phyloP scores from a whole-genome alignment of 2,888 invertebrate genomes.

The Tethea ocularis region DNA sequence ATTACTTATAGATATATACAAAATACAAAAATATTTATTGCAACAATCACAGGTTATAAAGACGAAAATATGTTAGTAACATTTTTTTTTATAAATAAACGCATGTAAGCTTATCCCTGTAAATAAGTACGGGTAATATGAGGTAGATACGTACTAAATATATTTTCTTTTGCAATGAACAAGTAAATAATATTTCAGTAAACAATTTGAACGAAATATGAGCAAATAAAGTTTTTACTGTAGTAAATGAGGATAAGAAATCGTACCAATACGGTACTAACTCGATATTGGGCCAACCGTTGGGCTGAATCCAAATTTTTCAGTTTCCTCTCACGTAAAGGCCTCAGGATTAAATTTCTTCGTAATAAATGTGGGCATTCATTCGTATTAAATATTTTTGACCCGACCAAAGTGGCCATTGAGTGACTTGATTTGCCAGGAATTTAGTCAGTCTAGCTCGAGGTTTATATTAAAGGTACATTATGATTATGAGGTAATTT shows the following conservation, averaged over 20 bases:
- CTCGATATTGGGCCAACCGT: slow-evolving; percentile 17
- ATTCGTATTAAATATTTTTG: slow-evolving; percentile 48
- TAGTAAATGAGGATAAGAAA: slow-evolving; percentile 13
- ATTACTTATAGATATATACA: too few species aligned
- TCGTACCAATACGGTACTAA: slow-evolving; percentile 27
- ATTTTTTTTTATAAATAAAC: too few species aligned
- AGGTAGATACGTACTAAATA: too few species aligned
- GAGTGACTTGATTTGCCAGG: slow-evolving; percentile 27
- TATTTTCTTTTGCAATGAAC: too few species aligned
- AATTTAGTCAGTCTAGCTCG: neutral
- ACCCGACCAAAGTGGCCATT: slow-evolving; percentile 23
- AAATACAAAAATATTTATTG: too few species aligned
- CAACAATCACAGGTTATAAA: too few species aligned
- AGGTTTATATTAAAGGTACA: neutral
- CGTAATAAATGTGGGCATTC: slow-evolving; percentile 56
- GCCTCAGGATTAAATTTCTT: slow-evolving; percentile 54
- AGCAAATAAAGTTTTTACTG: slow-evolving; percentile 2
- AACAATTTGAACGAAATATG: neutral
- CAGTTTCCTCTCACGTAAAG: slow-evolving; percentile 56
- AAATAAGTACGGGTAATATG: too few species aligned
- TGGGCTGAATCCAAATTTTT: slow-evolving; percentile 23
- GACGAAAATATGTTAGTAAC: too few species aligned
- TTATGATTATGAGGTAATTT: neutral
- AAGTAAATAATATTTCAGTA: too few species aligned
- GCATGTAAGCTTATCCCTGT: too few species aligned